Evolutionary conservation across 2,888 invertebrate species (phyloP), one percentile per base, ranked within the genome.

Genomic region (Kryphioiulus occultus): DNA sequence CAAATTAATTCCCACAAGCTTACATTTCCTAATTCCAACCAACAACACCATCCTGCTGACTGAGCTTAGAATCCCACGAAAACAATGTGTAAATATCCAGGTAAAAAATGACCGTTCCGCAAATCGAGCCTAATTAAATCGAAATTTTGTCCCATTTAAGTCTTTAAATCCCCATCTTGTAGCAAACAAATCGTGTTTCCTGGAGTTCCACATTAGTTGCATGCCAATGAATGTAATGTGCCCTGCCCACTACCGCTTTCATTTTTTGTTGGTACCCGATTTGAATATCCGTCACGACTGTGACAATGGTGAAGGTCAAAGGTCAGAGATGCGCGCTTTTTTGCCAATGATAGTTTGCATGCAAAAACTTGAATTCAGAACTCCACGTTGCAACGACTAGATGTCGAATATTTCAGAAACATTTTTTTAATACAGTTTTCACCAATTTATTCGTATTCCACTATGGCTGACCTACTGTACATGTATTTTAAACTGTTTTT

Each of bases 171-270:
- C 68, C 26, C 68, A 68, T 10, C 68, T 68, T 68, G 19, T 26
- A 2, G 10, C 3, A 1, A 10, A 68, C 68, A 68, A 68, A 68
- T n/a, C 68, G 68, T 10, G 26, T 26, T 68, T 68, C 68, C 68
- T 68, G 68, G 68, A 68, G 26, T 68, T 68, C 68, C 68, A 68
- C 68, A 68, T 68, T 68, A 68, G 68, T 68, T 68, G 68, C 35
- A 35, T 35, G 35, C 12, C 12, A 12, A 12, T 12, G 68, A 68
- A 26, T 68, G n/a, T 26, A 0, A 68, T 68, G n/a, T 10, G 68
- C n/a, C 68, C 68, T 68, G 26, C 26, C 68, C 53, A 53, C 53
- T 53, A 53, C 53, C 26, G 68, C 68, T 68, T 26, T 68, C 10
- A 26, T 26, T 68, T 26, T 22, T 22, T 53, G 12, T 22, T 68